Percentiles rank a stretch among this genome's conserved stretches.
phyloP scores from a whole-genome alignment of 35 echinoderm and acorn worm species.

The Ophiothrix spiculata region DNA sequence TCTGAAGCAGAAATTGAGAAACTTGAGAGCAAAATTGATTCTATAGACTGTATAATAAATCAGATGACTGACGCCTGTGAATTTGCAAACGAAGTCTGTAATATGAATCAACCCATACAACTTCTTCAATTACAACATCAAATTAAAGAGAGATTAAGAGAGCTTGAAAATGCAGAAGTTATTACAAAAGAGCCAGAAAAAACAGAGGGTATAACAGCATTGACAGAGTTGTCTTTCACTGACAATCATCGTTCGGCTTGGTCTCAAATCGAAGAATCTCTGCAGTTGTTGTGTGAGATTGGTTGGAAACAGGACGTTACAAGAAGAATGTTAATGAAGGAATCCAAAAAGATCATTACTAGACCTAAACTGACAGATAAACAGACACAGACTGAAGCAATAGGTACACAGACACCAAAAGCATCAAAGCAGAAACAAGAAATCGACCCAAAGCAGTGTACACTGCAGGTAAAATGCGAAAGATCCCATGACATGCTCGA shows the following conservation, averaged over 20 bases:
- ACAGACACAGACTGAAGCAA: too few species aligned
- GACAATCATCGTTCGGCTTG: background rate
- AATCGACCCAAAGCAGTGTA: too few species aligned
- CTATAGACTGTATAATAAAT: background rate
- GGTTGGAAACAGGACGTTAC: too few species aligned
- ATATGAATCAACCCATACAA: background rate
- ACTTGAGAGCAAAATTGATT: background rate
- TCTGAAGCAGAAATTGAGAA: background rate
- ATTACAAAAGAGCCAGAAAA: background rate
- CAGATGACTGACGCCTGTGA: conserved; percentile 18
- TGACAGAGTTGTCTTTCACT: background rate
- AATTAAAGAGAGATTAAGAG: background rate
- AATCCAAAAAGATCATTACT: too few species aligned
- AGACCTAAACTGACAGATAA: too few species aligned
- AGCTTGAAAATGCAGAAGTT: background rate
- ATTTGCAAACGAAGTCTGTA: conserved; percentile 1
- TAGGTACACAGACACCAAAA: too few species aligned
- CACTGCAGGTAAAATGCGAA: too few species aligned
- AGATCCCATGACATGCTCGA: too few species aligned
- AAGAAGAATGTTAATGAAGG: too few species aligned
- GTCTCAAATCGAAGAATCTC: background rate
- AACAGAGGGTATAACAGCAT: too few species aligned
- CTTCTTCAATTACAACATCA: background rate
- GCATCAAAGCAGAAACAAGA: too few species aligned
- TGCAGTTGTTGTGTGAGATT: background rate